These are phyloP conservation scores for Glaucomys volans DNA, from an alignment of 2,113 vertebrate species.

Conservation along the genomic window DNA sequence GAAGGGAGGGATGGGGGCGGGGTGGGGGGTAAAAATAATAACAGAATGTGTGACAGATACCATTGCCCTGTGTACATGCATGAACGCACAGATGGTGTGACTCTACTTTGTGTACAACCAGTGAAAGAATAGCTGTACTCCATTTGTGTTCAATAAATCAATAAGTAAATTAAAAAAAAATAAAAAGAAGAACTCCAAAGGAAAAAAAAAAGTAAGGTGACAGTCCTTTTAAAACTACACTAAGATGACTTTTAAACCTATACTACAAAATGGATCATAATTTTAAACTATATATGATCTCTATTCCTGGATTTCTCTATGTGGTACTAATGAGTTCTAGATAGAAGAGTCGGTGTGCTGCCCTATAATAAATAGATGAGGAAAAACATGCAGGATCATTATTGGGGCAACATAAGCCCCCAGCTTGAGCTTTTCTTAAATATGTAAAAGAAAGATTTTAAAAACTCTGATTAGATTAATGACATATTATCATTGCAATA, in stretches of 20 bases:
- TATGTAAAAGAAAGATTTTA: neutral
- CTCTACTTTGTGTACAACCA: too few species aligned
- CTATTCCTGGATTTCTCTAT: neutral
- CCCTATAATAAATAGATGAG: neutral
- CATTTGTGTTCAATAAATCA: too few species aligned
- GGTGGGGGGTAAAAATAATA: too few species aligned
- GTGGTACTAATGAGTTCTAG: neutral
- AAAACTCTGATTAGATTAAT: constrained; percentile 35
- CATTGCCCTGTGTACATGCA: too few species aligned
- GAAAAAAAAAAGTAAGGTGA: neutral
- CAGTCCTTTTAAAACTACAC: neutral
- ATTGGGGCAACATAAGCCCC: neutral
- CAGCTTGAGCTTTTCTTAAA: neutral
- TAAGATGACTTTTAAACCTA: neutral
- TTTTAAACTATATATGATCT: neutral
- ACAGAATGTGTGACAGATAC: too few species aligned
- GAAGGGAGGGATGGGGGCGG: too few species aligned
- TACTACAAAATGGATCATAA: neutral
- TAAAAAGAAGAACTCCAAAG: too few species aligned
- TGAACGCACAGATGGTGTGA: too few species aligned
- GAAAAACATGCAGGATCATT: neutral
- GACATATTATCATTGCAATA: constrained; percentile 49
- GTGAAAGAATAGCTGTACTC: too few species aligned
- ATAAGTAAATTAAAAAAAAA: too few species aligned
- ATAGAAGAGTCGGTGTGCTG: neutral